Base-by-base conservation (phyloP, 2,113 vertebrate genomes). In the Odontesthes bonariensis region DNA sequence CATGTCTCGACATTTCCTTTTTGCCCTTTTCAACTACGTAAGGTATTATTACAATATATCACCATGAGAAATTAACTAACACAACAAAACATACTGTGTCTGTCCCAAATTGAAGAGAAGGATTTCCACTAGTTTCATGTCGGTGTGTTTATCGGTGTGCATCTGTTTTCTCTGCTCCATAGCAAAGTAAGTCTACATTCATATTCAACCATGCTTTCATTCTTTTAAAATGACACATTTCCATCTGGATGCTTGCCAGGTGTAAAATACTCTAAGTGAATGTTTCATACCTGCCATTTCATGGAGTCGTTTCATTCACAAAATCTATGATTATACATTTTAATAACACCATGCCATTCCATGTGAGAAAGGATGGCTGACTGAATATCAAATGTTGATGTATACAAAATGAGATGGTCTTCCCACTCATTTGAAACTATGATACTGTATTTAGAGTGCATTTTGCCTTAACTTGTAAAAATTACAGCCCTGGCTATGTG, bases 391-490 rank as follows among this genome's bases (percentile, higher is more conserved):
- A 79, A 88, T 86, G 79, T 78, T 73, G 85, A 87, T 86, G 82
- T 88, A 84, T 88, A 80, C 73, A 69, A 89, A 92, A 91, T 91
- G 85, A 92, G 91, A 92, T 60, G 81, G 78, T 82, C 85, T 78
- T 88, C 80, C 71, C 65, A 84, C 79, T 79, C 82, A 89, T 88
- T 88, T 95, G 93, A 94, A 94, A 94, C 84, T 56, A 68, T 83
- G 92, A 94, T 95, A 94, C 94, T 94, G 93, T 94, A 92, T 90
- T 95, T 94, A 95, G 87, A 91, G 87, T 75, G 86, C 89, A 90
- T 94, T 95, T 93, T 92, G 89, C 91, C 94, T 94, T 90, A 94
- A 94, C 93, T 92, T 92, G 92, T 91, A 88, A 91, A 94, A 94
- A 95, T 95, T 93, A 95, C 87, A 94, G 94, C 87, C 87, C 81